A percentile compares a stretch with the other conserved stretches of the same genome.
These are phyloP conservation scores for Acleris sparsana DNA, from an alignment of 2,888 invertebrate genomes.

Conservation along the genomic window DNA sequence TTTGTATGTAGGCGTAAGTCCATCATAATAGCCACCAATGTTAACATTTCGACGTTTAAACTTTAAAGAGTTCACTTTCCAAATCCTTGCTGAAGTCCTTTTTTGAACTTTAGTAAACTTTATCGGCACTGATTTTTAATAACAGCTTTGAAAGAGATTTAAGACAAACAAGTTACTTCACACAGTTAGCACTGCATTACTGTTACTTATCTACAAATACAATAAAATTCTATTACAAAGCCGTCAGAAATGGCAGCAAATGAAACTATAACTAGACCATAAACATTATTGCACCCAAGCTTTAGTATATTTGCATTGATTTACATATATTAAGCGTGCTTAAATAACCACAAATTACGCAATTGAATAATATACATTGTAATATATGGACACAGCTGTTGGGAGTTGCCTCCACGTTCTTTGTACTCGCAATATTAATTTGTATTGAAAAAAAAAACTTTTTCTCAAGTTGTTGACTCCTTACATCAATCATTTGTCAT, in stretches of 20 bases:
- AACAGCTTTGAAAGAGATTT: not conserved
- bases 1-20: too few relatives aligned
- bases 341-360: slow-evolving; percentile 34
- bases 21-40: too few relatives aligned
- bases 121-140: too few relatives aligned
- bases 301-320: slow-evolving; percentile 38
- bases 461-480: not conserved
- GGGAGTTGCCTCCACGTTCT: not conserved
- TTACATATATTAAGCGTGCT: slow-evolving; percentile 35
- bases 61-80: too few relatives aligned
- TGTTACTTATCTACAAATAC: not conserved
- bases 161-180: not conserved
- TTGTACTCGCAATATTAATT: slow-evolving; percentile 16
- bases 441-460: not conserved
- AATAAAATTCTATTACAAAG: slow-evolving; percentile 21
- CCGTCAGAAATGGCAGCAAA: slow-evolving; percentile 33
- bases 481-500: too few relatives aligned
- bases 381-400: not conserved
- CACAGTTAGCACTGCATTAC: too few relatives aligned
- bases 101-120: too few relatives aligned
- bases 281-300: slow-evolving; percentile 35
- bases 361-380: slow-evolving; percentile 25
- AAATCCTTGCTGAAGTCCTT: too few relatives aligned
- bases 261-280: slow-evolving; percentile 36
- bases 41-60: too few relatives aligned